Percentiles rank a stretch among this genome's conserved stretches.
These are phyloP conservation scores for Pipistrellus kuhlii DNA, from an alignment of 2,797 vertebrate genomes.

Conservation along the genomic window DNA sequence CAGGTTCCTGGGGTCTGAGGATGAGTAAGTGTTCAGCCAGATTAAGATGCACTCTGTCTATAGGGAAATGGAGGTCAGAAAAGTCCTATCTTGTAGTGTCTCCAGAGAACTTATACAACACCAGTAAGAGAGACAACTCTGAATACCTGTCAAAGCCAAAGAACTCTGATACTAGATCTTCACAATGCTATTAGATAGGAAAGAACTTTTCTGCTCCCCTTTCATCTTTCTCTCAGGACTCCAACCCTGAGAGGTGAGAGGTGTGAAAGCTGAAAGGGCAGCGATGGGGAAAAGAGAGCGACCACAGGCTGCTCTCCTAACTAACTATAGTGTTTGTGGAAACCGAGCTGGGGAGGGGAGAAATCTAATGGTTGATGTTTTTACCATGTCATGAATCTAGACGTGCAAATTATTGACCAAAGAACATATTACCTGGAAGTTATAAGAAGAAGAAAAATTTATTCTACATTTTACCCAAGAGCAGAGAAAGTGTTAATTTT, in stretches of 20 bases:
- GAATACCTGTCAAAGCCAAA: background rate
- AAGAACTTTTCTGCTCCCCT: background rate
- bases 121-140: background rate
- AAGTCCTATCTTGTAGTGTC: background rate
- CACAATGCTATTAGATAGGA: background rate
- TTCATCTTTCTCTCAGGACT: background rate
- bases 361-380: background rate
- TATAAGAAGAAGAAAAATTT: constrained; percentile 29
- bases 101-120: background rate
- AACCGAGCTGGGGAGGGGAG: background rate
- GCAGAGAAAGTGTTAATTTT: constrained; percentile 36
- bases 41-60: background rate
- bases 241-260: background rate
- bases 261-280: background rate
- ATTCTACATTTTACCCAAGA: constrained; percentile 31
- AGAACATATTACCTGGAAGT: background rate
- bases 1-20: background rate
- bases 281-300: background rate
- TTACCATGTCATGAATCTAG: background rate
- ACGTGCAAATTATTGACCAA: background rate
- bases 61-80: background rate
- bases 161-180: background rate
- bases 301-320: background rate
- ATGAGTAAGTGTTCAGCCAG: background rate
- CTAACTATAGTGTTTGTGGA: background rate